Percentiles rank a stretch among this genome's conserved stretches.
Conservation (phyloP, 1,140 invertebrate species). For the Pogonomyrmex californicus region DNA sequence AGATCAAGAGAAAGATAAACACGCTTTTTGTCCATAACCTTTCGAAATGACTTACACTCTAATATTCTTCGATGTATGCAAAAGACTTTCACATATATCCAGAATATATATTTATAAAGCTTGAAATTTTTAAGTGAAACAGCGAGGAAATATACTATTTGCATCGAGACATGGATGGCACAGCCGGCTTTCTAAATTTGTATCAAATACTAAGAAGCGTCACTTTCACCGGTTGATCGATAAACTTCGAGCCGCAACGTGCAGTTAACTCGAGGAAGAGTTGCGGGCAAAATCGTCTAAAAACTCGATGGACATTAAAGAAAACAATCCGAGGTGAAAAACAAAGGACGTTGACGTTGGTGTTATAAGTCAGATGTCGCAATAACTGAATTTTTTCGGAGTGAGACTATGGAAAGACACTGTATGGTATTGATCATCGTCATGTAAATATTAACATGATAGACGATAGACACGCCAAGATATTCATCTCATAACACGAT, state of each 20-base stretch:
- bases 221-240: slow-evolving; percentile 81
- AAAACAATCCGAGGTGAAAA: background rate
- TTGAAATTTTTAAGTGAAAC: slow-evolving; percentile 7
- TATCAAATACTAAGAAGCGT: slow-evolving; percentile 76
- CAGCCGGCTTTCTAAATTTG: slow-evolving; percentile 82
- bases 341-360: background rate
- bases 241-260: slow-evolving; percentile 66
- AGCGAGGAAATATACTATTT: slow-evolving; percentile 14
- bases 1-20: background rate
- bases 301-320: slow-evolving; percentile 15
- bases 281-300: slow-evolving; percentile 32
- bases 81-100: background rate
- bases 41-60: background rate
- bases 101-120: background rate
- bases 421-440: background rate
- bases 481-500: slow-evolving; percentile 4
- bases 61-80: background rate
- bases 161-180: slow-evolving; percentile 32
- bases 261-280: slow-evolving; percentile 49
- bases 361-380: background rate
- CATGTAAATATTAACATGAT: slow-evolving; percentile 10
- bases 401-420: background rate
- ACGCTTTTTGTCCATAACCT: background rate
- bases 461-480: background rate
- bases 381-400: background rate